A percentile compares a stretch with the other conserved stretches of the same genome.
Conservation (phyloP, 2,113 vertebrate genomes). For the Maccullochella peelii region DNA sequence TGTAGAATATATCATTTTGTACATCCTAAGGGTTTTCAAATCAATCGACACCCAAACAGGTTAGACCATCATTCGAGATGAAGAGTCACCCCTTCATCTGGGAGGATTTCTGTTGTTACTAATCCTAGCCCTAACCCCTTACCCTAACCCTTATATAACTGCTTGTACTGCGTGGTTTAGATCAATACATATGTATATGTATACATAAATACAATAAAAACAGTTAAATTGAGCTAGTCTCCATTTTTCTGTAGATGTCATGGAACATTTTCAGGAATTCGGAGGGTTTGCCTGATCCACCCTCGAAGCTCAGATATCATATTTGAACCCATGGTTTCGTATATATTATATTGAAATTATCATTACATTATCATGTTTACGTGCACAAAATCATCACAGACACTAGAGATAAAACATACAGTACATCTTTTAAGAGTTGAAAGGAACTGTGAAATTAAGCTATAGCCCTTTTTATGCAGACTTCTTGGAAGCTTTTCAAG, state of each 20-base stretch:
- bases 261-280: neutral
- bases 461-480: neutral
- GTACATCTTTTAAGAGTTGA: neutral
- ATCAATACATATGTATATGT: neutral
- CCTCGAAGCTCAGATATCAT: neutral
- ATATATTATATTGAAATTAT: too few species aligned
- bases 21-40: conserved; percentile 29
- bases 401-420: neutral
- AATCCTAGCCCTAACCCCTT: neutral
- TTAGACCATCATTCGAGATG: conserved; percentile 16
- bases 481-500: neutral
- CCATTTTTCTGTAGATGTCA: neutral
- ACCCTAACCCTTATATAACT: neutral
- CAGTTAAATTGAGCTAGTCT: neutral
- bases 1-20: conserved; percentile 46
- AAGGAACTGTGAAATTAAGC: neutral
- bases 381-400: neutral
- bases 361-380: neutral
- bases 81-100: conserved; percentile 19
- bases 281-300: accelerated
- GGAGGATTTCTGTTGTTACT: conserved; percentile 10
- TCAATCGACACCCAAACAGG: neutral
- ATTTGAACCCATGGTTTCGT: neutral
- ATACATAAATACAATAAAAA: too few species aligned
- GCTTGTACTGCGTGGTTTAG: neutral